phyloP scores from a whole-genome alignment of 1,140 invertebrate species.

The Caenorhabditis briggsae region DNA sequence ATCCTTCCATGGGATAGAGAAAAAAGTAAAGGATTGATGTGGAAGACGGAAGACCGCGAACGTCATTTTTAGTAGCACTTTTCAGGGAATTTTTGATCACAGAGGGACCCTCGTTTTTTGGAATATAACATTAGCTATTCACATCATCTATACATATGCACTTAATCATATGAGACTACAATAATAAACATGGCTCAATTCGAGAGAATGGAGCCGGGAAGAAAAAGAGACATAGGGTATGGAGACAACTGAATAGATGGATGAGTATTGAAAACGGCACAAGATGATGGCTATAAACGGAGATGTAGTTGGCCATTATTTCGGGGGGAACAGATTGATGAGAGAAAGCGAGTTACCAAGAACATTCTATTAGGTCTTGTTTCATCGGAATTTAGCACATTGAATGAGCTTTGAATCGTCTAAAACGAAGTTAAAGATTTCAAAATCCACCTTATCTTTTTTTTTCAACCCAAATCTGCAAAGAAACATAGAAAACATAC shows the following conservation, averaged over 20 bases:
- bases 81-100: conserved; percentile 41
- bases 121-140: conserved; percentile 6
- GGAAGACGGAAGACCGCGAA: not conserved
- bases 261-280: conserved; percentile 43
- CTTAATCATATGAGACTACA: conserved; percentile 29
- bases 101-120: not conserved
- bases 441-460: no score
- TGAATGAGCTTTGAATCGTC: no score
- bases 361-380: not conserved
- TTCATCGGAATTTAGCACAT: no score
- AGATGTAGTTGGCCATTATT: conserved; percentile 33
- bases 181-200: not conserved
- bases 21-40: conserved; percentile 21
- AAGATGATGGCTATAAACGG: conserved; percentile 21
- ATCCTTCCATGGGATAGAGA: not conserved
- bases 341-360: not conserved
- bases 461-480: not conserved
- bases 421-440: no score
- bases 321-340: conserved; percentile 46
- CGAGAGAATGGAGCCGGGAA: not conserved
- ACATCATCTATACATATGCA: not conserved
- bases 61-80: not conserved
- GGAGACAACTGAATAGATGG: conserved; percentile 26
- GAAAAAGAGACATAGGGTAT: not conserved
- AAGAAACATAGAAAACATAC: not conserved